Evolutionary conservation across 2,797 vertebrate genomes (phyloP).

Genomic region (Chelonia mydas): DNA sequence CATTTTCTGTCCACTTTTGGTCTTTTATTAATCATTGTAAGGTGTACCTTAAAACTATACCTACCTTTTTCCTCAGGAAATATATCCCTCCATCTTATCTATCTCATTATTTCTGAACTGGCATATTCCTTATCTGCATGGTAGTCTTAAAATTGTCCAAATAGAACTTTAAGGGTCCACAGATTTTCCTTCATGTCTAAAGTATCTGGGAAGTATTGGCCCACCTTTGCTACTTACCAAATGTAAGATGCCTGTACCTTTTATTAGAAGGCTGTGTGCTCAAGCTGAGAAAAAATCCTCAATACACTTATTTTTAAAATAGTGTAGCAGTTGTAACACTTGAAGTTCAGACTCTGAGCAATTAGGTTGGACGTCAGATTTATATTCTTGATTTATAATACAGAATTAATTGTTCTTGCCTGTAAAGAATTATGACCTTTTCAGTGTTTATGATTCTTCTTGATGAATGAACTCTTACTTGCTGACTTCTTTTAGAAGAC

Average conservation of each 20-base stretch:
- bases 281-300: conserved; percentile 43
- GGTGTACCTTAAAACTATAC: too few relatives aligned
- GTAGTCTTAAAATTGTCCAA: conserved; percentile 3
- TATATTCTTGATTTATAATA: conserved; percentile 66
- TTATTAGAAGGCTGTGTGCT: conserved; percentile 55
- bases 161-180: background rate
- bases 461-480: conserved; percentile 59
- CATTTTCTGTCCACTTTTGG: background rate
- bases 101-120: background rate
- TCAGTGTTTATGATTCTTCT: conserved; percentile 63
- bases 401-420: conserved; percentile 72
- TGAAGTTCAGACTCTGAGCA: conserved; percentile 7
- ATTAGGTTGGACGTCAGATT: conserved; percentile 64
- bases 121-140: background rate
- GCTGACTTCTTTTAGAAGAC: conserved; percentile 1
- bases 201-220: conserved; percentile 26
- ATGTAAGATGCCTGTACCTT: conserved; percentile 64
- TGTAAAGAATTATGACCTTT: conserved; percentile 60
- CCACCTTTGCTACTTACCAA: conserved; percentile 55
- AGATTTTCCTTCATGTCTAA: too few relatives aligned
- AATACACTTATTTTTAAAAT: conserved; percentile 54
- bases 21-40: background rate
- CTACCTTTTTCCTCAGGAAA: background rate
- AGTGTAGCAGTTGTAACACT: conserved; percentile 48
- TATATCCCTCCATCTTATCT: background rate